These are phyloP conservation scores for Polydrusus tereticollis DNA, from an alignment of 2,888 invertebrate genomes.

Conservation along the genomic window DNA sequence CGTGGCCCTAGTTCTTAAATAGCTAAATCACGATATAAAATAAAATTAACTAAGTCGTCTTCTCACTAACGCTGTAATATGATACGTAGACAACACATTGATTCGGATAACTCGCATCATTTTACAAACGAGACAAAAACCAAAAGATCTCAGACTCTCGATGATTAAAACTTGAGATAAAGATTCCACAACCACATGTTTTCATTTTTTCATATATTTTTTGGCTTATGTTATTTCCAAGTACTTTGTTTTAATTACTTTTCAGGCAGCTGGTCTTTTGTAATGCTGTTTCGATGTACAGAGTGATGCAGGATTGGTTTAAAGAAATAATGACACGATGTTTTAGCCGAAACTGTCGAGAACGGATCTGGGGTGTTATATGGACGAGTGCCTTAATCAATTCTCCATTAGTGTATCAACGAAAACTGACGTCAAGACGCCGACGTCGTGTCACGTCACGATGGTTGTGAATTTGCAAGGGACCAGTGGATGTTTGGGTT, in stretches of 20 bases:
- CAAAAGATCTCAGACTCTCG: slow-evolving; percentile 9
- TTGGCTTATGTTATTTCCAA: background rate
- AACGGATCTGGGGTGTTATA: no score
- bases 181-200: slow-evolving; percentile 23
- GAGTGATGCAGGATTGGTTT: background rate
- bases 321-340: background rate
- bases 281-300: background rate
- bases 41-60: background rate
- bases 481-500: no score
- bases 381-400: no score
- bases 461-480: no score
- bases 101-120: background rate
- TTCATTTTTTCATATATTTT: slow-evolving; percentile 3
- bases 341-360: no score
- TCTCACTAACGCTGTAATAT: slow-evolving; percentile 6
- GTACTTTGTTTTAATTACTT: slow-evolving; percentile 8
- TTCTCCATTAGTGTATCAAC: no score
- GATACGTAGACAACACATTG: background rate
- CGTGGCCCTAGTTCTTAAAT: background rate
- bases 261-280: background rate
- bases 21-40: slow-evolving; percentile 8
- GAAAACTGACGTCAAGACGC: no score
- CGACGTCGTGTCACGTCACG: no score
- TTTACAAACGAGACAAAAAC: slow-evolving; percentile 12
- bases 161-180: slow-evolving; percentile 18